A percentile compares a stretch with the other conserved stretches of the same genome.
Conservation (phyloP, 1,140 invertebrate species). For the Triops longicaudatus region DNA sequence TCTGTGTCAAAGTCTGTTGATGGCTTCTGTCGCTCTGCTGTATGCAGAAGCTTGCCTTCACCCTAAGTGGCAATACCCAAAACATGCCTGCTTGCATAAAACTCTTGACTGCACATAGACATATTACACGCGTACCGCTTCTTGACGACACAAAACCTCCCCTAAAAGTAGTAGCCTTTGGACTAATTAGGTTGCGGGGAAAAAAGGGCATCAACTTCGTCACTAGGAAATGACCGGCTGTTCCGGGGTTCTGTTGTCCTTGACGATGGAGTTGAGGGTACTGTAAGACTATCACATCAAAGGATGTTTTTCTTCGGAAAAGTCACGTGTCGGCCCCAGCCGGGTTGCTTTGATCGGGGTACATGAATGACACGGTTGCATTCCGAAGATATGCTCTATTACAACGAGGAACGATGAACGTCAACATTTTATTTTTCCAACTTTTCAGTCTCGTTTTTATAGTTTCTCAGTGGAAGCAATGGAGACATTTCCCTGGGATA, state of each 20-base stretch:
- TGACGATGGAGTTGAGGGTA: not conserved
- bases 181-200: not conserved
- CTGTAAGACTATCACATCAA: not conserved
- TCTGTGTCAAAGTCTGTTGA: not conserved
- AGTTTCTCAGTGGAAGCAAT: constrained; percentile 8
- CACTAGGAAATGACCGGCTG: not conserved
- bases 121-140: not conserved
- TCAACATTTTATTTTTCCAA: not conserved
- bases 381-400: not conserved
- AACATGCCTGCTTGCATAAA: constrained; percentile 3
- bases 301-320: not conserved
- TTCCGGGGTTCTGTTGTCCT: not conserved
- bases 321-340: not conserved
- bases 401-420: not conserved
- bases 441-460: not conserved
- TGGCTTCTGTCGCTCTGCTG: not conserved
- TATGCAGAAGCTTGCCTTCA: not conserved
- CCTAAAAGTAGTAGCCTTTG: not conserved
- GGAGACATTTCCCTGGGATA: constrained; percentile 53
- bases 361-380: not conserved
- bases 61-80: not conserved
- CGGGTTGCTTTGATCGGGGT: not conserved
- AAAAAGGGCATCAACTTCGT: not conserved
- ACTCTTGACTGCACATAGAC: constrained; percentile 1
- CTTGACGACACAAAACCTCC: not conserved